Percentiles rank a stretch among this genome's conserved stretches.
Conservation (phyloP, 35 echinoderm and acorn worm species). For the Heliocidaris erythrogramma region DNA sequence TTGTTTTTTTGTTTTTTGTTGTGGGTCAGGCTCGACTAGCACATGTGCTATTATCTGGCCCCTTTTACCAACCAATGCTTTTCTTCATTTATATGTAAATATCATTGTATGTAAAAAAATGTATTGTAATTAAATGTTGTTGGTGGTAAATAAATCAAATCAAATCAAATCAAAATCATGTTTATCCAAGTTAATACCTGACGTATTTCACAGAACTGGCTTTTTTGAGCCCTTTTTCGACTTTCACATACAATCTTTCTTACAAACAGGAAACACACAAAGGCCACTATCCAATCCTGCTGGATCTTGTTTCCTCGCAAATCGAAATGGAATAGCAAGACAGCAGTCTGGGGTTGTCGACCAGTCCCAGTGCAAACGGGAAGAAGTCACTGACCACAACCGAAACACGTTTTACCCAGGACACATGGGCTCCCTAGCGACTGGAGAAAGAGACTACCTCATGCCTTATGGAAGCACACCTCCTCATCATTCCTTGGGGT, state of each 20-base stretch:
- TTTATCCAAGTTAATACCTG: neutral
- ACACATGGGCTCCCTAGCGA: neutral
- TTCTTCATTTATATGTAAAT: too few species aligned
- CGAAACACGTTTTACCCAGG: neutral
- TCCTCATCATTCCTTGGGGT: slow-evolving; percentile 16
- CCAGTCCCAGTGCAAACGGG: slow-evolving; percentile 67
- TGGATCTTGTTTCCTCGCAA: slow-evolving; percentile 92
- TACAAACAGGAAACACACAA: slow-evolving; percentile 36
- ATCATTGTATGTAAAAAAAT: too few species aligned
- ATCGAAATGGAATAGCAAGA: slow-evolving; percentile 57
- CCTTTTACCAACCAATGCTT: too few species aligned
- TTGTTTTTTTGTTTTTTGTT: too few species aligned
- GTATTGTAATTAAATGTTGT: too few species aligned
- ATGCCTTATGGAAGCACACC: slow-evolving; percentile 59
- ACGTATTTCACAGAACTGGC: neutral
- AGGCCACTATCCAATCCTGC: slow-evolving; percentile 82
- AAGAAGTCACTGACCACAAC: slow-evolving; percentile 63
- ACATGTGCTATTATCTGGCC: too few species aligned
- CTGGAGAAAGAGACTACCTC: slow-evolving; percentile 48
- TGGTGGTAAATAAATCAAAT: too few species aligned
- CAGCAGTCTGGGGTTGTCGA: neutral
- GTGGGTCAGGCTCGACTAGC: too few species aligned
- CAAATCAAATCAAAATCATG: too few species aligned
- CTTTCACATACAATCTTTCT: neutral
- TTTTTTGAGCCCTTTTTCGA: neutral